These are phyloP conservation scores for Aegotheles bennettii DNA, from an alignment of 2,113 vertebrate species.

Conservation along the genomic window DNA sequence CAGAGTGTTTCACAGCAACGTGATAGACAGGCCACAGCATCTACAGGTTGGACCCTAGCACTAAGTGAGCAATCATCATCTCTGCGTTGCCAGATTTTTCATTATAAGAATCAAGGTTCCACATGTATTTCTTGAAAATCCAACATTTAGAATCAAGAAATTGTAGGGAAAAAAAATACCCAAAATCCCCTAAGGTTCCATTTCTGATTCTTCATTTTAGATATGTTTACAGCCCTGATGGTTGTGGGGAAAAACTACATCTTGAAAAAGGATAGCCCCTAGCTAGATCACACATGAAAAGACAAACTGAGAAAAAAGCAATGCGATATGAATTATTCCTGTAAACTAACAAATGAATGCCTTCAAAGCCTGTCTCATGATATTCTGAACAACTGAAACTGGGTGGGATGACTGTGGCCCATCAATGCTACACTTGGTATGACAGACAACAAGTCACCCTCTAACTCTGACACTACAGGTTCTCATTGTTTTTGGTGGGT, in stretches of 20 bases:
- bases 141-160: not conserved
- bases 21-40: not conserved
- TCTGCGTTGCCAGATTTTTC: not conserved
- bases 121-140: not conserved
- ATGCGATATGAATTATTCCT: not conserved
- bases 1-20: not conserved
- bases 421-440: not conserved
- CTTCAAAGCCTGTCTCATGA: not conserved
- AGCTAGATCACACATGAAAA: not conserved
- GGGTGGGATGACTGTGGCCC: not conserved
- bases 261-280: not conserved
- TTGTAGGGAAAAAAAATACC: not conserved
- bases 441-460: not conserved
- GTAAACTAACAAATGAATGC: not conserved
- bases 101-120: not conserved
- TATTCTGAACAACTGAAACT: not conserved
- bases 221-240: not conserved
- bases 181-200: not conserved
- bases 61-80: not conserved
- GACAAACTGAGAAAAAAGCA: not conserved
- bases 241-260: not conserved
- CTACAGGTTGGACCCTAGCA: not conserved
- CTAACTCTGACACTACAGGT: not conserved
- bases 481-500: not conserved
- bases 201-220: not conserved